Percentiles rank a stretch among this genome's conserved stretches.
Conservation (phyloP, 2,113 vertebrate genomes). For the Benitochromis conjunctus region DNA sequence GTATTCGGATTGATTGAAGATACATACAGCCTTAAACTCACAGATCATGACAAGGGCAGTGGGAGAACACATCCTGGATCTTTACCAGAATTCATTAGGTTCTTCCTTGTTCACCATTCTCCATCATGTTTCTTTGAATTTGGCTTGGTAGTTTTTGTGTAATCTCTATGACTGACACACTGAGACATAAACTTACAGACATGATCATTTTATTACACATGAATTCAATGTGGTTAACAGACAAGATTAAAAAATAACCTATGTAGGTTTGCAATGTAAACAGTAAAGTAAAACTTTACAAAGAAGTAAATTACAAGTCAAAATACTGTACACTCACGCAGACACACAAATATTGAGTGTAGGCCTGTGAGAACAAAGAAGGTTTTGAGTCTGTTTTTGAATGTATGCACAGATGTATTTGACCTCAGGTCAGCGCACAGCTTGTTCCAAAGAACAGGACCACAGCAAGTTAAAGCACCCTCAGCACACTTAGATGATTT, state of each 20-base stretch:
- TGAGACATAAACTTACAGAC: neutral
- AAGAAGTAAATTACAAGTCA: neutral
- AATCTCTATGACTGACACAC: neutral
- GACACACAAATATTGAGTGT: too few relatives aligned
- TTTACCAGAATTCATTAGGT: neutral
- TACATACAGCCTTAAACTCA: neutral
- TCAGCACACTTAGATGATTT: neutral
- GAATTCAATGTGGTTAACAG: neutral
- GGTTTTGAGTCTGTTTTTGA: too few relatives aligned
- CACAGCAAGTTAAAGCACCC: too few relatives aligned
- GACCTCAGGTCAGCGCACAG: too few relatives aligned
- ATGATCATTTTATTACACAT: neutral
- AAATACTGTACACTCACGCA: too few relatives aligned
- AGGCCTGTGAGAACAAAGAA: too few relatives aligned
- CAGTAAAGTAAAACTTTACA: neutral
- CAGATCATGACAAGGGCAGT: neutral
- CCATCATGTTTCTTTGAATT: neutral
- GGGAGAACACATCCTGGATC: neutral
- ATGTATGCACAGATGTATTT: too few relatives aligned
- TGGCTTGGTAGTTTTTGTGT: neutral
- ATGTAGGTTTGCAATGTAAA: neutral
- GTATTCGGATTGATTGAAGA: neutral
- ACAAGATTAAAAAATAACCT: neutral
- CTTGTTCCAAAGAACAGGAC: too few relatives aligned
- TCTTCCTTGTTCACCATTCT: neutral